Base-by-base conservation (phyloP, 1,140 invertebrate species). In the Aphaenogaster ashmeadi region DNA sequence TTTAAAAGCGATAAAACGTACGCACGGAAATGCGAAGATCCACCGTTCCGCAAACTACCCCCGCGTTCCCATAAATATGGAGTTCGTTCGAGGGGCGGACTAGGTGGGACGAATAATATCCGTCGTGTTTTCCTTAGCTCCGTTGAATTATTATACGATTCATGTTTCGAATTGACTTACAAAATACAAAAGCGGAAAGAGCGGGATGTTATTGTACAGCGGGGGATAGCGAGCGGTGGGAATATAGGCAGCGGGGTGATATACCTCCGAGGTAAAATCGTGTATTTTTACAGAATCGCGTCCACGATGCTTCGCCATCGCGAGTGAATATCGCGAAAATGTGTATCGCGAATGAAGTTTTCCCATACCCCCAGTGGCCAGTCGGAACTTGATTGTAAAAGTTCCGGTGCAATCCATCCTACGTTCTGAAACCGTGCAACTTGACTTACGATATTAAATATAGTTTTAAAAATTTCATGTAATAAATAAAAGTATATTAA, bases 91-190 rank as follows among this genome's bases (percentile, higher is more conserved):
- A 90, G 83, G 84, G 91, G 79, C 75, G 87, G 69, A 72, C 87
- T 90, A 87, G 91, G 89, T 93, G 90, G 92, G 90, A 93, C 93
- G 93, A 95, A 94, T 95, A 94, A 95, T 95, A 95, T 95, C 92
- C 87, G 88, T 89, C 91, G 93, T 95, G 94, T 95, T 95, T 95
- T 95, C 93, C 92, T 95, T 94, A 94, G 93, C 92, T 93, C 87
- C 88, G 92, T 92, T 95, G 94, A 95, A 95, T 95, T 95, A 95
- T 95, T 95, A 94, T 95, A 95, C 93, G 94, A 95, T 95, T 95
- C 95, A 95, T 95, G 95, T 95, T 95, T 95, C 93, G 93, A 93
- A 95, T 95, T 95, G 95, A 95, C 95, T 95, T 93, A 95, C 95
- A 95, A 95, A 95, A 94, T 94, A 95, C 93, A 95, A 95, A 94